Base-by-base conservation (phyloP, 2,888 invertebrate species). In the Leucoma salicis region DNA sequence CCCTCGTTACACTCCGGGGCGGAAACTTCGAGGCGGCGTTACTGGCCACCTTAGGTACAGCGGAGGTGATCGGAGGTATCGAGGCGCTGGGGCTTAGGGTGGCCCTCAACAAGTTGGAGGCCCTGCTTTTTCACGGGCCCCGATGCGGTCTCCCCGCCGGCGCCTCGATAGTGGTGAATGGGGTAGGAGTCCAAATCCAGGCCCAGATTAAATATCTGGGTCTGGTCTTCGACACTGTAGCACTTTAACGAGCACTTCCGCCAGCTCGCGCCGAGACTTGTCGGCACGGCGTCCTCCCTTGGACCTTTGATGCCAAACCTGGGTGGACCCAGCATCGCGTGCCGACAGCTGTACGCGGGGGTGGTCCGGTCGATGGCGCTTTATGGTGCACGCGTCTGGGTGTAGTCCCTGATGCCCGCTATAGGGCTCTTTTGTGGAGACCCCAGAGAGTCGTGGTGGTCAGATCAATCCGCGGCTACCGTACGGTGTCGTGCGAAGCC, bases 1-100 rank as follows among this genome's bases (percentile, higher is more conserved):
- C 4, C 12, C 28, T 28, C 11, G 7, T 28, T 10, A 28, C 28
- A 13, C 12, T 3, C n/a, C 11, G 28, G 49, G 47, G 0, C 41
- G 45, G 31, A 31, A 33, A 3, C 33, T 55, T 13, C 2, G 13
- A 28, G 3, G 25, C 3, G 25, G 25, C 25, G n/a, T n/a, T n/a
- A n/a, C 25, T 25, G 25, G 25, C 25, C 25, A 25, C 10, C 10
- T 8, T 25, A 2, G 10, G 25, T 25, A 25, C 25, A 3, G 8
- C 2, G 25, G 25, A 25, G 25, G 25, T 25, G n/a, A n/a, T 25
- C 7, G 2, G 25, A 2, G 5, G 25, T 2, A 25, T 25, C 8
- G 10, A 25, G 25, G 25, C 25, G 7, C 25, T 25, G 25, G 6
- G 25, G 25, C 10, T 25, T 25, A 25, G 25, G 10, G n/a, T n/a